phyloP scores from a whole-genome alignment of 2,797 vertebrate species.

The Hirundo rustica region DNA sequence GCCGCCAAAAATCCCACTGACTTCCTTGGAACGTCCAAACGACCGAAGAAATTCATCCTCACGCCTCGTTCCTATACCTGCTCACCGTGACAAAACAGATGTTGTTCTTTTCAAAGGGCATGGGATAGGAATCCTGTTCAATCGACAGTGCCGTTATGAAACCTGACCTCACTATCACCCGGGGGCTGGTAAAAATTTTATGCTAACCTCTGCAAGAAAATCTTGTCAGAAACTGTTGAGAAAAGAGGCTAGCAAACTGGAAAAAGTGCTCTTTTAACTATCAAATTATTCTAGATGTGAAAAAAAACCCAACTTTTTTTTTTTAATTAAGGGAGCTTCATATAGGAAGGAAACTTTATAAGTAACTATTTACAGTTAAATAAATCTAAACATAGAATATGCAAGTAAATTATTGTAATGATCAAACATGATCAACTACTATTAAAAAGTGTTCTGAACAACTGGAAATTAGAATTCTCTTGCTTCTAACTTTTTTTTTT shows the following conservation, averaged over 20 bases:
- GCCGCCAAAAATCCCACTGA: not conserved
- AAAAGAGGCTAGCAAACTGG: not conserved
- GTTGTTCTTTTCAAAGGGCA: not conserved
- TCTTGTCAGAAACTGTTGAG: not conserved
- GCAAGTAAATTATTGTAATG: not conserved
- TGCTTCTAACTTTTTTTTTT: not conserved
- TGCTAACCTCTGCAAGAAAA: not conserved
- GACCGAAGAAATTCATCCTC: not conserved
- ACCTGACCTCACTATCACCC: not conserved
- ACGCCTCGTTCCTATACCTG: not conserved
- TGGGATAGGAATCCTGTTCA: not conserved
- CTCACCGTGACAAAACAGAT: not conserved
- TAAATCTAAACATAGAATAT: not conserved
- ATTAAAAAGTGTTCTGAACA: not conserved
- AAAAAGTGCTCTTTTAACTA: not conserved
- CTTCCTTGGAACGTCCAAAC: not conserved
- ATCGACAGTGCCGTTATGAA: fast-evolving
- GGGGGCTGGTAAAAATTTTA: not conserved
- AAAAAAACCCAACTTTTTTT: not conserved
- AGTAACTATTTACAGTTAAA: not conserved
- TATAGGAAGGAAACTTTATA: not conserved
- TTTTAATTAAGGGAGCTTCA: not conserved
- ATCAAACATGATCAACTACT: not conserved
- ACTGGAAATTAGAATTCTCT: not conserved
- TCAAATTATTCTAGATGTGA: not conserved